These are phyloP conservation scores for Nudaria mundana DNA, from an alignment of 2,888 invertebrate species.

Conservation along the genomic window DNA sequence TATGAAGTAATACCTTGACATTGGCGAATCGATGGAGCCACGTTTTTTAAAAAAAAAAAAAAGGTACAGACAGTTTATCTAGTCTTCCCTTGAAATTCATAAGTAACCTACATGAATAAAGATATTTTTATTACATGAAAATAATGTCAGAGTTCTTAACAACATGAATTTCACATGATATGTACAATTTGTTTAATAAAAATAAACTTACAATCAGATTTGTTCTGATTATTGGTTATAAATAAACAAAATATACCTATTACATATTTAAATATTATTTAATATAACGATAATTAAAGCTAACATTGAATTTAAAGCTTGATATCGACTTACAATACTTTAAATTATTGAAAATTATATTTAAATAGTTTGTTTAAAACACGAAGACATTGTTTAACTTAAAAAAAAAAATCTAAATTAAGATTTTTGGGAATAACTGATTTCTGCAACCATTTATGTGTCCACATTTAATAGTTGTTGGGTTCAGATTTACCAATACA, in stretches of 20 bases:
- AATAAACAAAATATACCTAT: constrained; percentile 21
- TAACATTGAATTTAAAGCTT: constrained; percentile 80
- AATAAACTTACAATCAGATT: constrained; percentile 10
- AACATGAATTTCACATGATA: constrained; percentile 39
- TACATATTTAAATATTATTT: constrained; percentile 48
- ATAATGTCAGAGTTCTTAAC: constrained; percentile 23
- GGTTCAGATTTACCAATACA: no score
- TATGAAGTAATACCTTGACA: no score
- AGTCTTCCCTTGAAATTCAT: neutral
- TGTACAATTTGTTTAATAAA: constrained; percentile 43
- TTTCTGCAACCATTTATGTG: constrained; percentile 14
- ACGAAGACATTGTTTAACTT: neutral
- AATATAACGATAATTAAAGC: constrained; percentile 75
- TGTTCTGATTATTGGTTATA: constrained; percentile 15
- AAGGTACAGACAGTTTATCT: no score
- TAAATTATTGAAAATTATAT: constrained; percentile 34
- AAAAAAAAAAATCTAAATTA: no score
- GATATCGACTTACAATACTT: constrained; percentile 63
- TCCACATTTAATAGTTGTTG: neutral
- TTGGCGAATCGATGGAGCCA: no score
- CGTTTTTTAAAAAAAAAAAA: no score
- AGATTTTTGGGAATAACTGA: constrained; percentile 6
- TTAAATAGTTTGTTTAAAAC: constrained; percentile 16
- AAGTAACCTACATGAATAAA: no score
- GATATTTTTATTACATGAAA: neutral